phyloP scores from a whole-genome alignment of 2,113 vertebrate species.

The Hippocampus mohnikei region DNA sequence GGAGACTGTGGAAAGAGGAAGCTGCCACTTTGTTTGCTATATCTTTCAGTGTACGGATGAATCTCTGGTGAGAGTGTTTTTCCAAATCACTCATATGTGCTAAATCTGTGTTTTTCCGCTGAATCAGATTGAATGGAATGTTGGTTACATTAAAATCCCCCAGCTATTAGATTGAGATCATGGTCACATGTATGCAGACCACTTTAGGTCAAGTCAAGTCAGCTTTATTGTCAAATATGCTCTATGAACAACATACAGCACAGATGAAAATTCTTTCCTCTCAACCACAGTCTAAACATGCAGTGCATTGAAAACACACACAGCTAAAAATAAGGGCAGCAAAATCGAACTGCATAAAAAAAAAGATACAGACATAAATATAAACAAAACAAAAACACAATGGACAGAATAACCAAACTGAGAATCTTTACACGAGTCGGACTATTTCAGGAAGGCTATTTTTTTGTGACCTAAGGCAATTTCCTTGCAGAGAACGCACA shows the following conservation, averaged over 20 bases:
- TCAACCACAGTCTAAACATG: too few species aligned
- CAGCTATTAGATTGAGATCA: neutral
- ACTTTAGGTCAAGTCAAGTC: neutral
- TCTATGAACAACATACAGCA: too few species aligned
- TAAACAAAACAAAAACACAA: neutral
- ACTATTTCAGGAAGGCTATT: neutral
- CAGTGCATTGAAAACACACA: too few species aligned
- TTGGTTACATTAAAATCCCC: neutral
- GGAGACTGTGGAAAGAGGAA: constrained; percentile 84
- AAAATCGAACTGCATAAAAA: too few species aligned
- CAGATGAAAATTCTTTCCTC: too few species aligned
- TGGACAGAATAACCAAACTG: neutral
- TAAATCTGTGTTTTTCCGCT: constrained; percentile 9
- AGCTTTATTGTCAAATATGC: too few species aligned
- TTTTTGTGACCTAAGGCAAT: neutral
- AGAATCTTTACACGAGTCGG: neutral
- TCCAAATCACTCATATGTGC: neutral
- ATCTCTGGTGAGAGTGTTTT: constrained; percentile 83
- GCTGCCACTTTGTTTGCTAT: constrained; percentile 91
- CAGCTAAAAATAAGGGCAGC: too few species aligned
- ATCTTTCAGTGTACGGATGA: constrained; percentile 95
- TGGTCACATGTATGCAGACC: neutral
- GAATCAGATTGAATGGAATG: constrained; percentile 21
- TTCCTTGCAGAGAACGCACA: neutral
- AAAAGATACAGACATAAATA: too few species aligned